Conservation (phyloP, 2,888 invertebrate genomes). For the Parelbella ahira region DNA sequence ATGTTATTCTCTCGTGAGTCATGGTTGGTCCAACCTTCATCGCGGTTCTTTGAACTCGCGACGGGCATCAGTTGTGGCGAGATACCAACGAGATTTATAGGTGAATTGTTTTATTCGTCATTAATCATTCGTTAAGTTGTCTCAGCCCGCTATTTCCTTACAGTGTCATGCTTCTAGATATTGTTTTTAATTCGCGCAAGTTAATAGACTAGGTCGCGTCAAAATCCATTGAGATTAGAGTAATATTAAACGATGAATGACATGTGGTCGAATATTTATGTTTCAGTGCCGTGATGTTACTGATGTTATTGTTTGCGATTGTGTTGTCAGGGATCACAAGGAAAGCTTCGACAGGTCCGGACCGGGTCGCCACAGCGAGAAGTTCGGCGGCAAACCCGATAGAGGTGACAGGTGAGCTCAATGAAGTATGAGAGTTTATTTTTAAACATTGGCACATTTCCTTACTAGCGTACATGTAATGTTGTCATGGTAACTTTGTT, state of each 20-base stretch:
- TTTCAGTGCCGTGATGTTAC: too few relatives aligned
- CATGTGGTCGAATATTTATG: too few relatives aligned
- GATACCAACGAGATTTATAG: slow-evolving; percentile 54
- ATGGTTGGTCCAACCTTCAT: slow-evolving; percentile 58
- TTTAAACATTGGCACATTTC: too few relatives aligned
- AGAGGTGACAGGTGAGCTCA: slow-evolving; percentile 37
- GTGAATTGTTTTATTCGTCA: slow-evolving; percentile 30
- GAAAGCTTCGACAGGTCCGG: slow-evolving; percentile 64
- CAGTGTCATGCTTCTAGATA: background rate
- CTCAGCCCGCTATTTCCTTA: background rate
- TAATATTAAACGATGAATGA: too few relatives aligned
- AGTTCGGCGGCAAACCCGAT: slow-evolving; percentile 50
- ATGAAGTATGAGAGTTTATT: too few relatives aligned
- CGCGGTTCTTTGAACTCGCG: slow-evolving; percentile 63
- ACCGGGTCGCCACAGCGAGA: slow-evolving; percentile 64
- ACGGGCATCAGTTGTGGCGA: slow-evolving; percentile 31
- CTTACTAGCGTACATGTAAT: too few relatives aligned
- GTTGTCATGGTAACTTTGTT: too few relatives aligned
- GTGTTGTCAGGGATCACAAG: slow-evolving; percentile 55
- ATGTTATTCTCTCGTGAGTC: slow-evolving; percentile 53
- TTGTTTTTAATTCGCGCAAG: background rate
- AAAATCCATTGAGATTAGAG: too few relatives aligned
- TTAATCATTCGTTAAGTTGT: slow-evolving; percentile 18
- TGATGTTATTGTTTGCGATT: too few relatives aligned
- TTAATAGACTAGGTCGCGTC: too few relatives aligned